Evolutionary conservation across 2,113 vertebrate genomes (phyloP), one percentile per base, ranked within the genome.

Genomic region (Choloepus hoffmanni): DNA sequence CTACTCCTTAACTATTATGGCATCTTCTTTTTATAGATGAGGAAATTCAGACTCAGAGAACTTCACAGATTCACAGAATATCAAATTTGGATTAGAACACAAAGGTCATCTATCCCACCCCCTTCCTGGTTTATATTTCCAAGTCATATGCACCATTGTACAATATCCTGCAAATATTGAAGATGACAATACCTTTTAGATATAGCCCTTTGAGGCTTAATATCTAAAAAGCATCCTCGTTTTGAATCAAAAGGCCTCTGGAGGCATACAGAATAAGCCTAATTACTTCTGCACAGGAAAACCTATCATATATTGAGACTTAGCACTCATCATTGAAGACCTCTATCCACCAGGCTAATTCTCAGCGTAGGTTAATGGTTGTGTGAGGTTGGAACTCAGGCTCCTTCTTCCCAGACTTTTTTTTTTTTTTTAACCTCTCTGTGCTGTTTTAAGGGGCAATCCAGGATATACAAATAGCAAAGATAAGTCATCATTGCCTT

Each of bases 1-100:
- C 33, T 62, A 50, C 2, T 68, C 5, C 28, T 93, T 26, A 82
- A 30, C 8, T 86, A 55, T n/a, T n/a, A 82, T 79, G n/a, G 9
- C 40, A 67, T 85, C 30, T 92, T 85, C 40, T 82, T 88, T 89
- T 53, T 85, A 58, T 26, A 24, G 19, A 68, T 50, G 63, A 96
- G 55, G 16, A 85, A 92, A 36, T 5, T 58, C 14, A 90, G 67
- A 33, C 48, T 82, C 60, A 62, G 68, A 23, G 33, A 73, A 48
- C 18, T 19, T 91, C 18, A 30, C 7, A 81, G 72, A 81, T 68
- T 81, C 40, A 79, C 6, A 77, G 73, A 60, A 21, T 68, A 15
- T 89, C 16, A 2, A 83, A 30, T 55, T 79, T 91, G 68, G 12
- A 68, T 73, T 93, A 65, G 15, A 72, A 53, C 33, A 7, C 33